Percentiles rank a stretch among this genome's conserved stretches.
These are phyloP conservation scores for Tenthredo mesomela DNA, from an alignment of 2,888 invertebrate species.

Conservation along the genomic window DNA sequence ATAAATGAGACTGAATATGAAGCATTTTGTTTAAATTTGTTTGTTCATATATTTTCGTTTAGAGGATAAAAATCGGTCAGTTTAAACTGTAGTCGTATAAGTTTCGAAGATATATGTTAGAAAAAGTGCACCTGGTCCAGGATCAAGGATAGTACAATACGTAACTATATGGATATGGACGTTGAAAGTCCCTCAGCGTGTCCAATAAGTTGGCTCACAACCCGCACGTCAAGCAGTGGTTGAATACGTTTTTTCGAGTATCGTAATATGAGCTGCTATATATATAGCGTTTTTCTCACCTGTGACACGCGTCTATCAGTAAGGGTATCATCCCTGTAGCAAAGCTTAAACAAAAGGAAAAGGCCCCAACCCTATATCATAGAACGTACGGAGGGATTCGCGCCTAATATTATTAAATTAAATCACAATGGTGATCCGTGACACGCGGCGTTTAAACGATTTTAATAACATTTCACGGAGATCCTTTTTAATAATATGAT, in stretches of 20 bases:
- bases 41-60: neutral
- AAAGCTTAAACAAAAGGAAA: conserved; percentile 36
- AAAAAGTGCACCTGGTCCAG: conserved; percentile 30
- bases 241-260: conserved; percentile 20
- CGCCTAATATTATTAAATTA: conserved; percentile 76
- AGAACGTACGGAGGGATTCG: conserved; percentile 64
- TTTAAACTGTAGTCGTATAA: neutral
- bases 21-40: neutral
- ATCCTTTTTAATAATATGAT: conserved; percentile 76
- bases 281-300: conserved; percentile 35
- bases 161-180: conserved; percentile 8
- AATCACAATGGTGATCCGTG: conserved; percentile 70
- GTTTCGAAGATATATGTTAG: neutral
- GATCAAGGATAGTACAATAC: neutral
- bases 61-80: neutral
- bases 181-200: conserved; percentile 30
- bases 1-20: too few relatives aligned
- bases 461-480: conserved; percentile 76
- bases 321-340: conserved; percentile 33
- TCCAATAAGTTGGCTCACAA: conserved; percentile 23
- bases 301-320: conserved; percentile 40
- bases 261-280: neutral
- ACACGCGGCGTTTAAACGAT: conserved; percentile 74
- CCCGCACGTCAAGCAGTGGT: conserved; percentile 17
- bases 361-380: conserved; percentile 53